A percentile compares a stretch with the other conserved stretches of the same genome.
Conservation (phyloP, 1,140 invertebrate species). For the Drosophila busckii region DNA sequence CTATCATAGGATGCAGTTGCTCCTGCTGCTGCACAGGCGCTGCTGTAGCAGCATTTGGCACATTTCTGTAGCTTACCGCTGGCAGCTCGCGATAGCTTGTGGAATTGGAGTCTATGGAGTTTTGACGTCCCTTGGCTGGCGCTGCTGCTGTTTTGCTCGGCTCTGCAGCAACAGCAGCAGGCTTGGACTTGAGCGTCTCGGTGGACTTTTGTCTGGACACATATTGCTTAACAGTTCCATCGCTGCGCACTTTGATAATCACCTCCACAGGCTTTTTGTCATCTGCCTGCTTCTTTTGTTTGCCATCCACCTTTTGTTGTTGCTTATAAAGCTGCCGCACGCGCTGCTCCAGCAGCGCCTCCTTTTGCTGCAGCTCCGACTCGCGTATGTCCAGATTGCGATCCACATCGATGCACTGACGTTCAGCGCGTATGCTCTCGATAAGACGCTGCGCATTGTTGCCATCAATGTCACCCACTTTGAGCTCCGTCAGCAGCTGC, state of each 20-base stretch:
- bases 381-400: conserved; percentile 37
- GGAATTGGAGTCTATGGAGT: conserved; percentile 67
- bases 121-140: conserved; percentile 24
- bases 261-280: conserved; percentile 63
- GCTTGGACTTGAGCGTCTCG: conserved; percentile 1
- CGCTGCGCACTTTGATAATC: conserved; percentile 62
- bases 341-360: conserved; percentile 57
- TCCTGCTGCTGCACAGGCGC: background rate
- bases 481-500: conserved; percentile 49
- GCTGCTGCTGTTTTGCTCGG: conserved; percentile 1
- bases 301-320: background rate
- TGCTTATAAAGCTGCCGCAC: conserved; percentile 48
- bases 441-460: conserved; percentile 51
- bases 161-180: background rate
- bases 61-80: conserved; percentile 37
- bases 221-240: conserved; percentile 51
- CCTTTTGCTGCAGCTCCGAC: conserved; percentile 54
- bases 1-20: conserved; percentile 54
- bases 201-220: conserved; percentile 22
- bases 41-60: background rate
- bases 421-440: conserved; percentile 53
- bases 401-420: conserved; percentile 36
- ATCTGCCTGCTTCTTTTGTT: conserved; percentile 11
- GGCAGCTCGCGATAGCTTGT: conserved; percentile 68
- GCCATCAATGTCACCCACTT: conserved; percentile 33